Conservation (phyloP, 2,113 vertebrate genomes). For the Panthera tigris region DNA sequence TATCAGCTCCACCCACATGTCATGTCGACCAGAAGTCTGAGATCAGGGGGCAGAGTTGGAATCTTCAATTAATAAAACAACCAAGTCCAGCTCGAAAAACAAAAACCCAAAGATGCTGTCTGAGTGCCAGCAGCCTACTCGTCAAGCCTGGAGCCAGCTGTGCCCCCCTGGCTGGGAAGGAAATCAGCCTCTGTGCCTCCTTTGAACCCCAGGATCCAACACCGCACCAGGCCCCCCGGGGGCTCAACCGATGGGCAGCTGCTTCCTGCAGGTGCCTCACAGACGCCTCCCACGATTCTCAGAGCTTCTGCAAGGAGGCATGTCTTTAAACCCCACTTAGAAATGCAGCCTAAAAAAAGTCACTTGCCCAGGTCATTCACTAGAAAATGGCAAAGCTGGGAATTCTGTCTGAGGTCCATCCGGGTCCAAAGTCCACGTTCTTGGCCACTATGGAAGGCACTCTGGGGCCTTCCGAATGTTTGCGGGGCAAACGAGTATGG, state of each 20-base stretch:
- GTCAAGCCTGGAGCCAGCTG: not conserved
- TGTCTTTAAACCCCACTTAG: not conserved
- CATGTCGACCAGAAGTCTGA: not conserved
- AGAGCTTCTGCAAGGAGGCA: not conserved
- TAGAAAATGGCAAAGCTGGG: not conserved
- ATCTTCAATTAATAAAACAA: not conserved
- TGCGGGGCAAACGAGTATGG: not conserved
- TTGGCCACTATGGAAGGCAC: accelerated
- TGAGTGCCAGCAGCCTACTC: not conserved
- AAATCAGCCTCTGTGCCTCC: accelerated
- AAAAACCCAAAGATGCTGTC: not conserved
- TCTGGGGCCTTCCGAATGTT: not conserved
- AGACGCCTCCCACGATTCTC: accelerated
- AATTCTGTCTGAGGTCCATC: not conserved
- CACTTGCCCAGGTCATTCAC: not conserved
- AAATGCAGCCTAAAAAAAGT: not conserved
- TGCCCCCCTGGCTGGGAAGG: too few relatives aligned
- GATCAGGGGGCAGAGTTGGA: not conserved
- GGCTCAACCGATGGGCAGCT: accelerated
- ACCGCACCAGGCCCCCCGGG: accelerated
- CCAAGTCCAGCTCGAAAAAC: not conserved
- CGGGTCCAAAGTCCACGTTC: not conserved
- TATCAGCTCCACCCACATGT: not conserved
- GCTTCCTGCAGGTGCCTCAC: accelerated
- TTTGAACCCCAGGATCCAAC: accelerated